Percentiles rank a stretch among this genome's conserved stretches.
Evolutionary conservation across 2,797 vertebrate genomes (phyloP).

Genomic region (Microcaecilia unicolor): DNA sequence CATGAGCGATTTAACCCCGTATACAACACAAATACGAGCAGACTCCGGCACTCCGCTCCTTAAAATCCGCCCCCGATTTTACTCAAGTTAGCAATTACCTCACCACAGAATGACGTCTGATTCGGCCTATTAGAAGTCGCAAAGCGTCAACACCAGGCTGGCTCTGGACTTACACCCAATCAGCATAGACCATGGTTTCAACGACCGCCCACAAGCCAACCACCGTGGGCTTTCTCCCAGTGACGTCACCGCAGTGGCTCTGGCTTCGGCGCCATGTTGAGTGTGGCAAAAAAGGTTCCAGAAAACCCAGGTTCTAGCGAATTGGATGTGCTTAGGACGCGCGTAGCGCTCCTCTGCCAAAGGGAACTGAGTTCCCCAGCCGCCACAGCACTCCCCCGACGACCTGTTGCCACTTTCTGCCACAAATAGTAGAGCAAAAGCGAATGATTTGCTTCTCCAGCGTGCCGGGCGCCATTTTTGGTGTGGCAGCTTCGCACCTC

Average conservation of each 20-base stretch:
- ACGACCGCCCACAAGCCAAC: too few relatives aligned
- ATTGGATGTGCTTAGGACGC: neutral
- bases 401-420: too few relatives aligned
- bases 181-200: neutral
- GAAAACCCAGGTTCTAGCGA: neutral
- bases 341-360: neutral
- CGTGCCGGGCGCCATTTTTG: neutral
- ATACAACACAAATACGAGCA: too few relatives aligned
- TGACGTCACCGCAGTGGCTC: neutral
- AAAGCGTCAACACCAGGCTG: conserved; percentile 12
- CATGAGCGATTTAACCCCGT: too few relatives aligned
- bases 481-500: neutral
- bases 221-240: too few relatives aligned
- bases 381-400: too few relatives aligned
- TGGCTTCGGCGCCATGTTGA: neutral
- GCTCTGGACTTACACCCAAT: neutral
- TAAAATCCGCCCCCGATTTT: conserved; percentile 1
- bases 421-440: too few relatives aligned
- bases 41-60: too few relatives aligned
- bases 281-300: conserved; percentile 3
- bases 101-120: neutral
- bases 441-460: neutral
- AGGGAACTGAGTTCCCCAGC: neutral
- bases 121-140: neutral
- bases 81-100: neutral